Conservation (phyloP, 2,113 vertebrate species). For the Actinemys pallida region DNA sequence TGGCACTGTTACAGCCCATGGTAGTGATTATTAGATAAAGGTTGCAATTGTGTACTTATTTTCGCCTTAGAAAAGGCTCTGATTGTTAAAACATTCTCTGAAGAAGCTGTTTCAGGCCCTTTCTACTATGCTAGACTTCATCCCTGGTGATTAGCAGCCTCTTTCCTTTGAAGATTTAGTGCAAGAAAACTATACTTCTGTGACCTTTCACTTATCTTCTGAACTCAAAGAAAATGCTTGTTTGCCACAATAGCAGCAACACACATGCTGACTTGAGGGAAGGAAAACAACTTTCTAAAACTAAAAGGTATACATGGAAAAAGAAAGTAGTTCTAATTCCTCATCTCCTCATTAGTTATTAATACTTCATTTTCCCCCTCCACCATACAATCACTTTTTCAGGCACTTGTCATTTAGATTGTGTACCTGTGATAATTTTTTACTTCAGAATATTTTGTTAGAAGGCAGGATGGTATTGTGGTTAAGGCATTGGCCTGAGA, state of each 20-base stretch:
- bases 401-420: background rate
- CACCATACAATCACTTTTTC: background rate
- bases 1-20: background rate
- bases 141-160: conserved; percentile 63
- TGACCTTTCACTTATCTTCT: conserved; percentile 72
- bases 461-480: background rate
- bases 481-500: background rate
- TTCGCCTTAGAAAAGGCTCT: conserved; percentile 45
- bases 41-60: conserved; percentile 65
- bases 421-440: background rate
- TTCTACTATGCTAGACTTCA: conserved; percentile 60
- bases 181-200: conserved; percentile 66
- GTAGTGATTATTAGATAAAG: conserved; percentile 50
- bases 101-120: conserved; percentile 62
- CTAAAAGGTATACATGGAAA: background rate
- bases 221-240: conserved; percentile 64
- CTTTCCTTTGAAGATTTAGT: conserved; percentile 70
- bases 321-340: background rate
- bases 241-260: conserved; percentile 63
- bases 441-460: background rate
- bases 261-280: conserved; percentile 35
- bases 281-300: conserved; percentile 35
- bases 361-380: background rate
- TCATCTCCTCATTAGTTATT: background rate
- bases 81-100: conserved; percentile 73